Conservation (phyloP, 2,797 vertebrate genomes). For the Uromys caudimaculatus region DNA sequence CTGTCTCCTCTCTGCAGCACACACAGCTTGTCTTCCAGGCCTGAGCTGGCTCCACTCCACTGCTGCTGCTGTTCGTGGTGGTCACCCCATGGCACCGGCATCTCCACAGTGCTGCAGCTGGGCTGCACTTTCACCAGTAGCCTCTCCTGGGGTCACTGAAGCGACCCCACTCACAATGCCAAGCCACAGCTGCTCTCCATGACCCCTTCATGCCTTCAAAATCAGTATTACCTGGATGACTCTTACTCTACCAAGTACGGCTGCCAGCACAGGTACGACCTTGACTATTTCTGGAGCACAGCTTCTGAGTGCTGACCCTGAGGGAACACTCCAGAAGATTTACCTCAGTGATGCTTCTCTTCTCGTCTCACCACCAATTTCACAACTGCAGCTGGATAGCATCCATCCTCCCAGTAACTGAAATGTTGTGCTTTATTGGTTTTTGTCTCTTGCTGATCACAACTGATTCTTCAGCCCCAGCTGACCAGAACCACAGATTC, state of each 20-base stretch:
- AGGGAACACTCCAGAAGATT: not conserved
- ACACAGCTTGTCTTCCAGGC: not conserved
- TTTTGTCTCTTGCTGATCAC: not conserved
- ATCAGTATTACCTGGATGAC: no score
- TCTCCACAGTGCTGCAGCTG: not conserved
- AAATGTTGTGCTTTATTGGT: not conserved
- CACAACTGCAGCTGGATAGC: no score
- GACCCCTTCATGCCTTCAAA: not conserved
- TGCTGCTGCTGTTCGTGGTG: not conserved
- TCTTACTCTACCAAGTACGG: not conserved
- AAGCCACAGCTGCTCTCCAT: not conserved
- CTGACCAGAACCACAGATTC: not conserved
- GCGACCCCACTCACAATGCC: not conserved
- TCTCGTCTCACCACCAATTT: not conserved
- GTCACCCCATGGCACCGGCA: not conserved
- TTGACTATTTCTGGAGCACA: not conserved
- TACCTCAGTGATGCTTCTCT: not conserved
- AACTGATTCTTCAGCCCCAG: not conserved
- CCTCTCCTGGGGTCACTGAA: no score
- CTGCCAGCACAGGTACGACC: not conserved
- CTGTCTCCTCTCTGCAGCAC: not conserved
- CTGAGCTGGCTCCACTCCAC: not conserved
- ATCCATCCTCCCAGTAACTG: not conserved
- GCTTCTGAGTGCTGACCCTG: not conserved
- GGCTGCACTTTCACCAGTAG: not conserved